phyloP scores from a whole-genome alignment of 2,888 invertebrate genomes.

The Plagodis pulveraria region DNA sequence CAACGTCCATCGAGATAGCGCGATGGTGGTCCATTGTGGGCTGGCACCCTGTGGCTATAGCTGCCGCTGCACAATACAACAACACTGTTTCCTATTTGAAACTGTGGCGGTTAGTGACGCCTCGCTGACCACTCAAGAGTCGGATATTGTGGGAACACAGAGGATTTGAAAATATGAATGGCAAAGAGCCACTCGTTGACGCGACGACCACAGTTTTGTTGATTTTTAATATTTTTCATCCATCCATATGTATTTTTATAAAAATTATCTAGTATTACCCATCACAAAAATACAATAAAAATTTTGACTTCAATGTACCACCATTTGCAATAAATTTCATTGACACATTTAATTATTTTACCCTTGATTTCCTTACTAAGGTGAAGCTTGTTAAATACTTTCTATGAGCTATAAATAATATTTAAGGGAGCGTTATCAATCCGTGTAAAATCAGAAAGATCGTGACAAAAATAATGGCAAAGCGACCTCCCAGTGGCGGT shows the following conservation, averaged over 20 bases:
- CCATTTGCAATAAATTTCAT: constrained; percentile 42
- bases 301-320: constrained; percentile 41
- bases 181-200: constrained; percentile 17
- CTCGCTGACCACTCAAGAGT: constrained; percentile 70
- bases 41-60: constrained; percentile 65
- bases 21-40: constrained; percentile 82
- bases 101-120: constrained; percentile 75
- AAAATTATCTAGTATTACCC: background rate
- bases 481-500: constrained; percentile 64
- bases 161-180: constrained; percentile 43
- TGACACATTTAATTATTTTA: constrained; percentile 41
- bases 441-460: constrained; percentile 61
- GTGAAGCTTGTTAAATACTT: constrained; percentile 58
- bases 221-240: background rate
- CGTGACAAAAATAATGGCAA: constrained; percentile 73
- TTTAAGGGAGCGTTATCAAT: constrained; percentile 55
- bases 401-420: constrained; percentile 57
- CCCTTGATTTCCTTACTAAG: constrained; percentile 45
- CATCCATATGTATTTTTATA: background rate
- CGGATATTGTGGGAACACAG: constrained; percentile 74
- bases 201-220: constrained; percentile 1
- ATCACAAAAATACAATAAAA: background rate
- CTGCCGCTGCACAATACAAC: constrained; percentile 63
- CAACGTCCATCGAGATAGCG: constrained; percentile 80
- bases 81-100: constrained; percentile 77